Conservation (phyloP, 1,140 invertebrate genomes). For the Schlechtendalia chinensis region DNA sequence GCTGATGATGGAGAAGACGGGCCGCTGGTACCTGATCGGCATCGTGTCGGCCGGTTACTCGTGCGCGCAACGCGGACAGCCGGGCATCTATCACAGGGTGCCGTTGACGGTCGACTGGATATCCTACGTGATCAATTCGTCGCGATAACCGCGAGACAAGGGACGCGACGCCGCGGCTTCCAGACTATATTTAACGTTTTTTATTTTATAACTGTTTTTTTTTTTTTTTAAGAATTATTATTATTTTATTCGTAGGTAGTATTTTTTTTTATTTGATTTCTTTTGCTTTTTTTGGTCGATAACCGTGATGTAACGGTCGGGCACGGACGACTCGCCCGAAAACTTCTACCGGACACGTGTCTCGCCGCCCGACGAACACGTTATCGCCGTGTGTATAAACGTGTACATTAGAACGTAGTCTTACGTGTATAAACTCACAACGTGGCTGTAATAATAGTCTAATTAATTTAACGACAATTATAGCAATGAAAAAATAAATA, state of each 20-base stretch:
- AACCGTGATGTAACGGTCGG: not conserved
- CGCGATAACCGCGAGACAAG: not conserved
- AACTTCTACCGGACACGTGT: too few species aligned
- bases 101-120: conserved; percentile 94
- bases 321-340: too few species aligned
- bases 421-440: conserved; percentile 48
- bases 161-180: not conserved
- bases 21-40: conserved; percentile 84
- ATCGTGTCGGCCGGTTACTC: conserved; percentile 92
- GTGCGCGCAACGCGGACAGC: conserved; percentile 85
- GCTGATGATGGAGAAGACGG: conserved; percentile 80
- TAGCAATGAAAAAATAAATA: not conserved
- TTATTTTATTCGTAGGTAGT: too few species aligned
- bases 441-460: conserved; percentile 40
- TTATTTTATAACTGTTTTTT: not conserved
- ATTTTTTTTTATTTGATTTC: too few species aligned
- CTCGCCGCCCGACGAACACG: not conserved
- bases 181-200: conserved; percentile 9
- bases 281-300: not conserved
- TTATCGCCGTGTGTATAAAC: not conserved
- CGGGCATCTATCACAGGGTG: conserved; percentile 91
- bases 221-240: not conserved
- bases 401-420: conserved; percentile 4
- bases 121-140: conserved; percentile 55
- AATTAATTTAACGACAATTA: conserved; percentile 39